phyloP scores from a whole-genome alignment of 2,888 invertebrate species.

The Leucoptera coffeella region DNA sequence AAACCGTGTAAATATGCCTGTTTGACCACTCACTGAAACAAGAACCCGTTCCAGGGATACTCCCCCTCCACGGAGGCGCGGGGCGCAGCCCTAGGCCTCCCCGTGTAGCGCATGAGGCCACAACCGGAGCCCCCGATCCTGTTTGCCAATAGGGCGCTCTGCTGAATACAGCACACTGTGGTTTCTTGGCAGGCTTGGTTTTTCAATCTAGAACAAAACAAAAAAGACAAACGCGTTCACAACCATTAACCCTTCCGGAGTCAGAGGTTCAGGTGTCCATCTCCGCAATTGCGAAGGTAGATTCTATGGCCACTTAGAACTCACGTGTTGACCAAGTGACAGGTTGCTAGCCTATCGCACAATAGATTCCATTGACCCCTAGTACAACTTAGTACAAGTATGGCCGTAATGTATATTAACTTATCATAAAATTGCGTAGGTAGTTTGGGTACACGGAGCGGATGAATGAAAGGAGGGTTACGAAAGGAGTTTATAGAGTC shows the following conservation, averaged over 20 bases:
- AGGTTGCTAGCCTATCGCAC: neutral
- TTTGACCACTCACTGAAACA: slow-evolving; percentile 8
- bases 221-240: too few species aligned
- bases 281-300: neutral
- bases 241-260: too few species aligned
- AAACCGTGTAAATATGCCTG: too few species aligned
- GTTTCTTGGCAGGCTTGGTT: neutral
- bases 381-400: too few species aligned
- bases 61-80: slow-evolving; percentile 9
- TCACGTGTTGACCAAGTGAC: too few species aligned
- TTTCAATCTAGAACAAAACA: too few species aligned
- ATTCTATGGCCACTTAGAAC: too few species aligned
- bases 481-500: too few species aligned
- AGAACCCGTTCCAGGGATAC: slow-evolving; percentile 10
- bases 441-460: neutral
- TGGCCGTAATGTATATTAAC: too few species aligned
- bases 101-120: neutral
- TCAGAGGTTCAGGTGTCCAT: neutral
- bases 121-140: neutral
- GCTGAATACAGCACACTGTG: neutral
- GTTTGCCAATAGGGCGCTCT: too few species aligned
- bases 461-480: too few species aligned
- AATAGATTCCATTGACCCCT: neutral
- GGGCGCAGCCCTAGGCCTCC: slow-evolving; percentile 1
- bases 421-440: too few species aligned